Percentiles rank a stretch among this genome's conserved stretches.
phyloP scores from a whole-genome alignment of 2,888 invertebrate genomes.

The Prenolepis imparis region DNA sequence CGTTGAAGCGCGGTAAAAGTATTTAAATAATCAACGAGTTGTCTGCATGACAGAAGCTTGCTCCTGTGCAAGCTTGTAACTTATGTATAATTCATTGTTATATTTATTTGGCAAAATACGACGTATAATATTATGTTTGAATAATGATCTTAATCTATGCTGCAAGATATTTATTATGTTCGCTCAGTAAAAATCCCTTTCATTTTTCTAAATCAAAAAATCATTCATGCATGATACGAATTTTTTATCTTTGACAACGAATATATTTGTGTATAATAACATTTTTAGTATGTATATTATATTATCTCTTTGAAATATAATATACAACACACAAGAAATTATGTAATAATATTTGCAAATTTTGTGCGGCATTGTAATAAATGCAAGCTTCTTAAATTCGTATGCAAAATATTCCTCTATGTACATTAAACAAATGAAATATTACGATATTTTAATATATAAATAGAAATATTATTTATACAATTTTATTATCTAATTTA shows the following conservation, averaged over 20 bases:
- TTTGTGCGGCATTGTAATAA: not conserved
- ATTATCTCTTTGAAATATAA: no score
- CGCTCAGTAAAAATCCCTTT: not conserved
- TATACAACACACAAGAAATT: not conserved
- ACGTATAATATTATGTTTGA: not conserved
- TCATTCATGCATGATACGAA: not conserved
- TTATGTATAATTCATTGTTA: not conserved
- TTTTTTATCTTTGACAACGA: not conserved
- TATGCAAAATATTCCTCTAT: not conserved
- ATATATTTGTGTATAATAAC: not conserved
- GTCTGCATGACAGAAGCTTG: not conserved
- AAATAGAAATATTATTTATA: not conserved
- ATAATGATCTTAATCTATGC: not conserved
- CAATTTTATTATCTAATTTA: conserved; percentile 10
- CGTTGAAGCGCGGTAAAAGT: not conserved
- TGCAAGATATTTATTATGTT: not conserved
- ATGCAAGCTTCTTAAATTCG: not conserved
- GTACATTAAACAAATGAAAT: not conserved
- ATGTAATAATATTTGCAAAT: not conserved
- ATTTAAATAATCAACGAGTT: not conserved
- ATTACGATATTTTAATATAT: not conserved
- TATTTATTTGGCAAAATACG: not conserved
- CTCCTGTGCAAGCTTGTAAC: not conserved
- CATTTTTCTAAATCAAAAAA: conserved; percentile 13
- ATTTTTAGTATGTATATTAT: not conserved